Base-by-base conservation (phyloP, 1,140 invertebrate species). In the Xylocopa sonorina region DNA sequence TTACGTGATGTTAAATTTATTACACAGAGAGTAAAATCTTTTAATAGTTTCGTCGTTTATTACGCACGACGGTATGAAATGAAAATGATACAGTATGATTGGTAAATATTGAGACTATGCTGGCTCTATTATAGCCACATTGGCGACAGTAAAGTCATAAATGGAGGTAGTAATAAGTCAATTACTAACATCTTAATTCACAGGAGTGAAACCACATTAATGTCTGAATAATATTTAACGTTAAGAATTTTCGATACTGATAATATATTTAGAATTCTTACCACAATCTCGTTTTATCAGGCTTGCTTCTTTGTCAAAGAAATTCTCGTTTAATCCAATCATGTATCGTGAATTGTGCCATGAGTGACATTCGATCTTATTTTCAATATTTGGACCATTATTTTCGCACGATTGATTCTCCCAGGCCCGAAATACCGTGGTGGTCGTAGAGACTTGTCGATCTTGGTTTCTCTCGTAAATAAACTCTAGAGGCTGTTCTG, bases 71-170 rank as follows among this genome's bases (percentile, higher is more conserved):
- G 24, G 16, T n/a, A 53, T 41, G 16, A 53, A 73, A 57, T 21
- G 69, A 55, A 38, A 69, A 58, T n/a, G 29, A 50, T 77, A 48
- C 12, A 76, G 75, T 21, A 62, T 34, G 24, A 50, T 75, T 41
- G 78, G 80, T 86, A 89, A 90, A 90, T 88, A 88, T 90, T 90
- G 89, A 89, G 80, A 55, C 85, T 88, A 53, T 50, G 43, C 48
- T 77, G 82, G 81, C 71, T 82, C 74, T 41, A 66, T 85, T 87
- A 88, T 82, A 66, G 81, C 83, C 85, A 78, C 81, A 88, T 87
- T 87, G 88, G 87, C 89, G 88, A 88, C 84, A 55, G 71, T 81
- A 69, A 83, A 88, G 84, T 50, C 83, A 82, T 88, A 85, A 90
- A 88, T 53, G 38, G 16, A 58, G 53, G 50, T 62, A 57, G 73